Percentiles rank a stretch among this genome's conserved stretches.
phyloP scores from a whole-genome alignment of 2,888 invertebrate genomes.

The Marasmarcha lunaedactyla region DNA sequence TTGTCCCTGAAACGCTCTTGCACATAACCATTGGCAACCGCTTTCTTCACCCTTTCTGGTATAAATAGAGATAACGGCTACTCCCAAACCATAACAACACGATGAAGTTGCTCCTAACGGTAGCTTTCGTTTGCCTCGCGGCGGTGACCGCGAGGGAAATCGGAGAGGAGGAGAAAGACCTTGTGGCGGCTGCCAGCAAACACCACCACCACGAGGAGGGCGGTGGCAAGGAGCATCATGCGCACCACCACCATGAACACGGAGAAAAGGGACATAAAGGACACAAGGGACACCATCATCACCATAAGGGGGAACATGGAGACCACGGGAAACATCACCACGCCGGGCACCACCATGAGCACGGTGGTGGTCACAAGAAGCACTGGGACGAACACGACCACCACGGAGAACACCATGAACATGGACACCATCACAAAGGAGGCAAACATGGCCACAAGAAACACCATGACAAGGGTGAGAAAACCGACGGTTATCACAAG shows the following conservation, averaged over 20 bases:
- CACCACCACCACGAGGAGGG: conserved; percentile 50
- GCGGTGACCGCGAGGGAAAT: conserved; percentile 45
- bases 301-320: conserved; percentile 56
- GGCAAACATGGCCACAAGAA: conserved; percentile 56
- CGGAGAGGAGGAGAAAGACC: conserved; percentile 46
- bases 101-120: conserved; percentile 47
- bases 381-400: conserved; percentile 54
- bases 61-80: conserved; percentile 45
- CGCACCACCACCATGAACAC: conserved; percentile 53
- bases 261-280: conserved; percentile 55
- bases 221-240: conserved; percentile 55
- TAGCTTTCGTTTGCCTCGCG: conserved; percentile 49
- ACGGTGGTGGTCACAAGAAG: conserved; percentile 55
- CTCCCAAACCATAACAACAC: conserved; percentile 29
- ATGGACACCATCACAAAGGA: conserved; percentile 58
- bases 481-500: conserved; percentile 58
- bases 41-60: conserved; percentile 48
- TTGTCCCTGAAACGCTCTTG: conserved; percentile 43
- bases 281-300: conserved; percentile 59
- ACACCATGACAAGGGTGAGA: conserved; percentile 57
- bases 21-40: conserved; percentile 38
- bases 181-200: conserved; percentile 52
- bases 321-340: conserved; percentile 57
- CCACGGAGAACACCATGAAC: conserved; percentile 54
- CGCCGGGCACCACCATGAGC: conserved; percentile 49